Evolutionary conservation across 2,888 invertebrate genomes (phyloP), one percentile per base, ranked within the genome.

Genomic region (Lepidonotus clava): DNA sequence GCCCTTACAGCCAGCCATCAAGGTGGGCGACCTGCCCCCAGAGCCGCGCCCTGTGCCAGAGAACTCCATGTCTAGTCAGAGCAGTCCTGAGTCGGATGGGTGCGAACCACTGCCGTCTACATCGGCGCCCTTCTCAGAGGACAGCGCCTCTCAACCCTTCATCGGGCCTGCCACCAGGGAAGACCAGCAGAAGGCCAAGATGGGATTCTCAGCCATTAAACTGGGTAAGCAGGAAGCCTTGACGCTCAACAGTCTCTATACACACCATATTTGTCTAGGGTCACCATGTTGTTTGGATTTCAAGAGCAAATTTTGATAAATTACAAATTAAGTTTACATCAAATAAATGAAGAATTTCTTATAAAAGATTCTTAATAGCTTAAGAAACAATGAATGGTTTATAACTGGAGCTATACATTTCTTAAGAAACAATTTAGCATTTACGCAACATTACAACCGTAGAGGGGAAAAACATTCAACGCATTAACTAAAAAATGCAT

Each of bases 201-300:
- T 92, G 46, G 92, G 92, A 0, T 93, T 93, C 88, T 89, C 91
- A 86, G 89, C 91, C 6, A 88, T 93, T 28, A 92, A 92, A 88
- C 87, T 92, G 76, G 85, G 85, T 85, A 51, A 24, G 46, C n/a
- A 28, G 46, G n/a, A n/a, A n/a, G n/a, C n/a, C n/a, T n/a, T n/a
- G n/a, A n/a, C n/a, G n/a, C n/a, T n/a, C n/a, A n/a, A n/a, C n/a
- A n/a, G n/a, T n/a, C n/a, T n/a, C n/a, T n/a, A n/a, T n/a, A n/a
- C n/a, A n/a, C n/a, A n/a, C n/a, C n/a, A n/a, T n/a, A n/a, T n/a
- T n/a, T n/a, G n/a, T n/a, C n/a, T n/a, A n/a, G n/a, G n/a, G n/a
- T n/a, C n/a, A n/a, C n/a, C n/a, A n/a, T n/a, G n/a, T n/a, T n/a
- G n/a, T n/a, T n/a, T n/a, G n/a, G n/a, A n/a, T n/a, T n/a, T n/a